These are phyloP conservation scores for Nycteola revayana DNA, from an alignment of 2,888 invertebrate genomes.

Conservation along the genomic window DNA sequence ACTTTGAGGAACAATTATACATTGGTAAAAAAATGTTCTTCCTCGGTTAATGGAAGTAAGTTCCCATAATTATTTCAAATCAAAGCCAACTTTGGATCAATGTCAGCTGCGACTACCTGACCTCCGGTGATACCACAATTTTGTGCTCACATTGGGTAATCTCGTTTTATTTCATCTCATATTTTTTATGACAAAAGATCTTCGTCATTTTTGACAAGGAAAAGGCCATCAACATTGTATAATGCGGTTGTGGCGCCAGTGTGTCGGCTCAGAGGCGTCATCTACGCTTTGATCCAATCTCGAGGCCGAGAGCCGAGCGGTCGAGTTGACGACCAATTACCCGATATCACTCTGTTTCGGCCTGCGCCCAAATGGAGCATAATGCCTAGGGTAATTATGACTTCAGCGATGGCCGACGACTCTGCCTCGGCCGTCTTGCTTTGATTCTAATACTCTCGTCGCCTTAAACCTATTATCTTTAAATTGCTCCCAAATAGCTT, in stretches of 20 bases:
- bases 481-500: slow-evolving; percentile 56
- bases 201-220: slow-evolving; percentile 82
- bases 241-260: slow-evolving; percentile 74
- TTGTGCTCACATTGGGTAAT: slow-evolving; percentile 71
- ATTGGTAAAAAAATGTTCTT: too few relatives aligned
- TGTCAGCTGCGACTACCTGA: slow-evolving; percentile 55
- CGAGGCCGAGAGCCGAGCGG: slow-evolving; percentile 36
- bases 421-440: slow-evolving; percentile 34
- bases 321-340: slow-evolving; percentile 78
- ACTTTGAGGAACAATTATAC: too few relatives aligned
- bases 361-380: slow-evolving; percentile 76
- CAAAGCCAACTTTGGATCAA: slow-evolving; percentile 3
- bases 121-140: slow-evolving; percentile 63
- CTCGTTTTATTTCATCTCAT: slow-evolving; percentile 70
- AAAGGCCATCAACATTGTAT: slow-evolving; percentile 79
- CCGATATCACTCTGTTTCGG: slow-evolving; percentile 76
- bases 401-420: slow-evolving; percentile 51
- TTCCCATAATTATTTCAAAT: background rate
- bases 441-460: slow-evolving; percentile 53
- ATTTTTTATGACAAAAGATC: slow-evolving; percentile 77
- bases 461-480: slow-evolving; percentile 56
- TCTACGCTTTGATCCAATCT: slow-evolving; percentile 75
- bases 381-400: slow-evolving; percentile 81
- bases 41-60: too few relatives aligned
- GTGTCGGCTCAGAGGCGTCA: slow-evolving; percentile 62